Base-by-base conservation (phyloP, 2,888 invertebrate species). In the Syrphus vitripennis region DNA sequence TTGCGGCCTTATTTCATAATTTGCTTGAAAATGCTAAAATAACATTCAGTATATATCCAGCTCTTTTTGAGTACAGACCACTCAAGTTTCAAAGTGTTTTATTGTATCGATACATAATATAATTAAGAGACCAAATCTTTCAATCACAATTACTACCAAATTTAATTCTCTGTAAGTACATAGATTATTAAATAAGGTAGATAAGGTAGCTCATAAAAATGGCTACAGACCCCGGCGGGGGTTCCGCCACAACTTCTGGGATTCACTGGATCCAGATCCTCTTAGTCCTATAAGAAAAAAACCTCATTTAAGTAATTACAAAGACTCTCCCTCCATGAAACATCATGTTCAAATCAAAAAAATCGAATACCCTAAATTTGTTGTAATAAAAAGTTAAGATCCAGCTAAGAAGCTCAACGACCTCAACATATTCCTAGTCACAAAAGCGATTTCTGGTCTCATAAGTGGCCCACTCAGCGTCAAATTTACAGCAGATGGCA, bases 121-220 rank as follows among this genome's bases (percentile, higher is more conserved):
- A 19, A 10, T 48, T 37, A 10, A 37, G 14, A 48, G 0, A 48
- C 19, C 45, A 19, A 48, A 7, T 48, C 19, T 7, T 48, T 10
- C 37, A 37, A 48, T 19, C 16, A 16, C 5, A 42, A 42, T 16
- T n/a, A 48, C 29, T 29, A 55, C 29, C 55, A 9, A 7, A 29
- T 16, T 16, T 29, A 31, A 55, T 55, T 29, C n/a, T 55, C 55
- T 55, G 55, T n/a, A 29, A 55, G 55, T 34, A 34, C 34, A 34
- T 55, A 29, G 55, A 55, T 16, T 55, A 55, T 55, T 55, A 16
- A 55, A 55, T 55, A 55, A 55, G 7, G n/a, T 55, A 55, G 14
- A 55, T 29, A 16, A 53, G 26, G n/a, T 9, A 24, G 14, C 12
- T 21, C 4, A 10, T 26, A 3, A 26, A 3, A 24, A 55, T 57